Base-by-base conservation (phyloP, 2,888 invertebrate genomes). In the Flexamia atlantica region DNA sequence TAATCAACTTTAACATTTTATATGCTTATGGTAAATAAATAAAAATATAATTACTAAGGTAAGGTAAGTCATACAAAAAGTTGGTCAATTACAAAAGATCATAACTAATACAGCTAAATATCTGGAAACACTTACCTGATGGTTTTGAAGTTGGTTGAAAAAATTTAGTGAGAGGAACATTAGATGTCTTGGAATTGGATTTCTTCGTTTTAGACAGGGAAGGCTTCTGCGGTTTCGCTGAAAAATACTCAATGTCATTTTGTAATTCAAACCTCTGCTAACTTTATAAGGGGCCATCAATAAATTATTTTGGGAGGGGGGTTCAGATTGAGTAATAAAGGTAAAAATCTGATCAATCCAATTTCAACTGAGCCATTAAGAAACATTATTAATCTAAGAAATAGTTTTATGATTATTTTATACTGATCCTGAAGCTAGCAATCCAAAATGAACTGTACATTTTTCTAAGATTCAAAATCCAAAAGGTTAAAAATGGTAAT, bases 81-180 rank as follows among this genome's bases (percentile, higher is more conserved):
- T n/a, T n/a, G n/a, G n/a, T n/a, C n/a, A n/a, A n/a, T n/a, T n/a
- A n/a, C n/a, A n/a, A n/a, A n/a, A n/a, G n/a, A n/a, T n/a, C n/a
- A n/a, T n/a, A n/a, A n/a, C n/a, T n/a, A n/a, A n/a, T n/a, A n/a
- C n/a, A n/a, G n/a, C n/a, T n/a, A n/a, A n/a, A n/a, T n/a, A n/a
- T n/a, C 36, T 36, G 4, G 46, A 12, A 46, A 9, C 14, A 23
- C 64, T 64, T 28, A 28, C 64, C 64, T 28, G 25, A 14, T 28
- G 28, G 28, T 64, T 64, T 64, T 30, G 17, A 17, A 64, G 64
- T 64, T 9, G 64, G 64, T 28, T 30, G 64, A 64, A 64, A 64
- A 64, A 64, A 64, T 17, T 64, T 64, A 2, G 64, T 64, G 5
- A 64, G 14, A 28, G 64, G 2, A 64, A 64, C 64, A 30, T 64